Evolutionary conservation across 2,888 invertebrate genomes (phyloP), one percentile per base, ranked within the genome.

Genomic region (Drosophila anceps): DNA sequence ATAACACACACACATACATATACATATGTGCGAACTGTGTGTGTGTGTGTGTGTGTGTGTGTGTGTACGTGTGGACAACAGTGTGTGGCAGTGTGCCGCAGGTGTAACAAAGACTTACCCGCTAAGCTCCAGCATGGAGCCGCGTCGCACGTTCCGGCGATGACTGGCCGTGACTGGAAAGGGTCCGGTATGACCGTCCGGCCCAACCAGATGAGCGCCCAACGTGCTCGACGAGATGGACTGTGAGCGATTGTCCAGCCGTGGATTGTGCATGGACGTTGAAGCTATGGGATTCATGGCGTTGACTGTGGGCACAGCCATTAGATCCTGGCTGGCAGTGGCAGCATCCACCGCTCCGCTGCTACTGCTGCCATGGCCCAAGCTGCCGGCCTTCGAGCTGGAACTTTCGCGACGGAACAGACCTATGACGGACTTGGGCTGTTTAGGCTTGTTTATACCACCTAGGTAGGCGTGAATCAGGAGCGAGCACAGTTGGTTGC

Each of bases 361-460:
- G 57, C 89, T 92, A 57, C 88, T 82, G 59, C 90, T 92, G 29
- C 94, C 94, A 8, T 87, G 72, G 58, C 84, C 85, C 50, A 92
- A 95, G 84, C 95, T 95, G 61, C 95, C 95, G 60, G 85, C 90
- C 73, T 89, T 90, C 0, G 96, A 96, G 87, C 96, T 95, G 81
- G 95, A 94, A 93, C 97, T 97, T 92, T 97, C 97, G 91, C 97
- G 95, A 91, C 97, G 95, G 94, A 97, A 97, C 77, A 97, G 95
- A 93, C 97, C 97, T 94, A 97, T 97, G 93, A 97, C 97, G 93
- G 97, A 97, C 93, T 96, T 96, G 86, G 96, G 95, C 94, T 95
- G 95, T 94, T 96, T 96, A 93, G 97, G 96, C 94, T 97, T 96
- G 93, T 97, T 96, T 93, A 97, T 95, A 91, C 97, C 97, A 94